Base-by-base conservation (phyloP, 1,140 invertebrate genomes). In the Arion vulgaris region DNA sequence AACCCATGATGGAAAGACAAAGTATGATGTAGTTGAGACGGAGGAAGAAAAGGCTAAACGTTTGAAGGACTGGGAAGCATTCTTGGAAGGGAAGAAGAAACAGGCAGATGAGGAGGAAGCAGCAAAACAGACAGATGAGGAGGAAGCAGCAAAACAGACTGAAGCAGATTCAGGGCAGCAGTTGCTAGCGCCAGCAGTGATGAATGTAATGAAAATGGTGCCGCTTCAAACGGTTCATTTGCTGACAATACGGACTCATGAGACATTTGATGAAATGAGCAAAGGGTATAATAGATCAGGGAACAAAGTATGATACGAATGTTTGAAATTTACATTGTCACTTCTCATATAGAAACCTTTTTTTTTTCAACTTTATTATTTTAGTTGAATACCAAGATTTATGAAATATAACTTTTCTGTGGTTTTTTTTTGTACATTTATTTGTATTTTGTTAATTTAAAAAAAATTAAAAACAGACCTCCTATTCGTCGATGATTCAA, bases 1-100 rank as follows among this genome's bases (percentile, higher is more conserved):
- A 89, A 95, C 96, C 82, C 99, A 97, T 97, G 98, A 99, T 94
- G 98, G 98, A 11, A 96, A 95, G 91, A 98, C 97, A 0, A 99
- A 98, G 92, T 99, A 96, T 92, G 97, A 96, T 90, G 95, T 98
- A 86, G 94, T 94, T 80, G 98, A 99, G 93, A 97, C 98, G 0
- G 97, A 97, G 89, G 95, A 95, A 73, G 96, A 99, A 91, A 95
- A 95, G 7, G 95, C 95, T 81, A 94, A 96, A 81, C 93, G 98
- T 83, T 91, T 98, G 39, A 93, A 95, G 36, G 96, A 97, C 86
- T 99, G 98, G 98, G 95, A 96, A 85, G 94, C 96, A 85, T 99
- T 95, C 92, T 83, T 93, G 38, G 89, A 90, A 81, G 75, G 88
- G 45, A 34, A 71, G 62, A 53, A 36, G 62, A 51, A 73, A 39